A percentile compares a stretch with the other conserved stretches of the same genome.
Conservation (phyloP, 2,888 invertebrate species). For the Catocala fraxini region DNA sequence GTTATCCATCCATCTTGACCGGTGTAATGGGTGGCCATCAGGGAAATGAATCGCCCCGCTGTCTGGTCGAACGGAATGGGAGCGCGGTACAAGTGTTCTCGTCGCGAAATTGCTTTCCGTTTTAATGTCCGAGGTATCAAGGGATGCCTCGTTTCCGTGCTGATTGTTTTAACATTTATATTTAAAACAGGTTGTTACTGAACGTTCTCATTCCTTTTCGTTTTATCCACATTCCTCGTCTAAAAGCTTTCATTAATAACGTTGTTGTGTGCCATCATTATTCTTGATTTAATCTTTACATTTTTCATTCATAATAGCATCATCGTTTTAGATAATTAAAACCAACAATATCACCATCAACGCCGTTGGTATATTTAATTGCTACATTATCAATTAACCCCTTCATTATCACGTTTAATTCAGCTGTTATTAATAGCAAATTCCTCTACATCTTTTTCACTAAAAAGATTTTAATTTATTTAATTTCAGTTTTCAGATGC, state of each 20-base stretch:
- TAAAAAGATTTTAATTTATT: constrained; percentile 18
- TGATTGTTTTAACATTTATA: constrained; percentile 60
- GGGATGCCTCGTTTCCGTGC: constrained; percentile 64
- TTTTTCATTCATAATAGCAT: neutral
- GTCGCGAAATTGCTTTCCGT: constrained; percentile 77
- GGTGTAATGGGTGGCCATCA: constrained; percentile 84
- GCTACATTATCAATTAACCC: neutral
- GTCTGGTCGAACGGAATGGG: constrained; percentile 70
- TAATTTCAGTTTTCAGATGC: constrained; percentile 37
- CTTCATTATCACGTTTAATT: neutral
- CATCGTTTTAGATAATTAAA: too few relatives aligned
- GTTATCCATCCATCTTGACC: constrained; percentile 86
- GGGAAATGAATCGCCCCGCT: constrained; percentile 80
- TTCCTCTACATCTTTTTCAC: constrained; percentile 1
- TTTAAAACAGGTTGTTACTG: constrained; percentile 57
- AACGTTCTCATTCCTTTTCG: constrained; percentile 42
- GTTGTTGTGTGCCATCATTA: constrained; percentile 5
- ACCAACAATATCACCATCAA: too few relatives aligned
- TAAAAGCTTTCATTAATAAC: constrained; percentile 37
- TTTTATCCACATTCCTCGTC: constrained; percentile 24
- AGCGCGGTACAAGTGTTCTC: constrained; percentile 72
- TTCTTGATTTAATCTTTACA: constrained; percentile 2
- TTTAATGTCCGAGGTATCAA: constrained; percentile 72
- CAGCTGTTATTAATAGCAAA: neutral
- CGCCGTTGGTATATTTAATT: neutral